phyloP scores from a whole-genome alignment of 2,797 vertebrate genomes.

The Lagocephalus sceleratus region DNA sequence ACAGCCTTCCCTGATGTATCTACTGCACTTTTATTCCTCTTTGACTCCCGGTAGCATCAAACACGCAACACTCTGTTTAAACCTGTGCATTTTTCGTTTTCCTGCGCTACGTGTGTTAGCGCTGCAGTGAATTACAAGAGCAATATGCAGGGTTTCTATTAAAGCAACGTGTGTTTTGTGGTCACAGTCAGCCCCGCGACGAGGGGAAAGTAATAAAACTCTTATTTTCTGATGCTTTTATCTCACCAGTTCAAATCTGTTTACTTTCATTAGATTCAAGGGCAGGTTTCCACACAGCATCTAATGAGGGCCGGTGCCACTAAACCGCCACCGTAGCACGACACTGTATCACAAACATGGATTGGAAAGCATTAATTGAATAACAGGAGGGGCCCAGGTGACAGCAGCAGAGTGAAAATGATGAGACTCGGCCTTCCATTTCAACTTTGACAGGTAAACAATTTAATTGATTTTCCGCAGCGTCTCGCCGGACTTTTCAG shows the following conservation, averaged over 20 bases:
- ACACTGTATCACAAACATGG: slow-evolving; percentile 38
- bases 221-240: slow-evolving; percentile 42
- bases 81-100: slow-evolving; percentile 6
- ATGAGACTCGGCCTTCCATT: slow-evolving; percentile 66
- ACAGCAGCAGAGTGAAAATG: slow-evolving; percentile 67
- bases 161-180: slow-evolving; percentile 15
- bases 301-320: slow-evolving; percentile 33
- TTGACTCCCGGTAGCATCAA: neutral
- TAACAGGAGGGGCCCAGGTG: slow-evolving; percentile 61
- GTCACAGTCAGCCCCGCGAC: slow-evolving; percentile 10
- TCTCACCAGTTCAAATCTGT: slow-evolving; percentile 35
- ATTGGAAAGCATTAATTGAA: slow-evolving; percentile 70
- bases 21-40: neutral
- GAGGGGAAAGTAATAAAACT: slow-evolving; percentile 25
- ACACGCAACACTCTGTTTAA: slow-evolving; percentile 2
- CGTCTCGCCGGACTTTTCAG: slow-evolving; percentile 61
- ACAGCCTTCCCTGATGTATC: neutral
- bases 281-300: slow-evolving; percentile 21
- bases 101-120: neutral
- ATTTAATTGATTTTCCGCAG: slow-evolving; percentile 78
- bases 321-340: slow-evolving; percentile 24
- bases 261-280: slow-evolving; percentile 41
- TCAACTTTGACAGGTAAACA: slow-evolving; percentile 79
- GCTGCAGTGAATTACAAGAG: slow-evolving; percentile 31
- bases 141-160: slow-evolving; percentile 21